A percentile compares a stretch with the other conserved stretches of the same genome.
Conservation (phyloP, 2,797 vertebrate species). For the Paguma larvata region DNA sequence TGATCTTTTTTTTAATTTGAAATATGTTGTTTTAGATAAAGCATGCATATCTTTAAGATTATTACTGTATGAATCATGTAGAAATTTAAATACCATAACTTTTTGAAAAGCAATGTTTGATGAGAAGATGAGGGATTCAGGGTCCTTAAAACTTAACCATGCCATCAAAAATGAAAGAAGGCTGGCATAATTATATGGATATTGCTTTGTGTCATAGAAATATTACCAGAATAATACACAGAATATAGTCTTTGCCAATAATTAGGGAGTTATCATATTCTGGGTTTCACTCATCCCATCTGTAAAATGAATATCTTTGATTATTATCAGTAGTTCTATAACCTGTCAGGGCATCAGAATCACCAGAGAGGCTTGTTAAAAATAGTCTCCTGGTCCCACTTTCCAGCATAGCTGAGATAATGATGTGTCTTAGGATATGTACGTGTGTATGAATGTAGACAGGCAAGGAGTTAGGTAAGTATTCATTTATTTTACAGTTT, state of each 20-base stretch:
- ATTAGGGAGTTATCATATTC: not conserved
- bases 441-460: not conserved
- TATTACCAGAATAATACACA: not conserved
- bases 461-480: not conserved
- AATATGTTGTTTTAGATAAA: conserved; percentile 56
- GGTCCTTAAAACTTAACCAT: not conserved
- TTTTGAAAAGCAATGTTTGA: not conserved
- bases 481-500: not conserved
- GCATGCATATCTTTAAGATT: conserved; percentile 48
- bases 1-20: conserved; percentile 59
- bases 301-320: not conserved
- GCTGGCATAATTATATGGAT: not conserved
- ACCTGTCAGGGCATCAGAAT: not conserved
- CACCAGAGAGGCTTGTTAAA: not conserved
- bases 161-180: conserved; percentile 5
- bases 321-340: not conserved
- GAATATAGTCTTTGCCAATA: not conserved
- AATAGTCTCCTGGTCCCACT: not conserved
- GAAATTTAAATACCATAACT: conserved; percentile 30
- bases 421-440: not conserved
- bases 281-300: not conserved
- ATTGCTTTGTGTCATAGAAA: not conserved
- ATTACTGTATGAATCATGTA: conserved; percentile 35
- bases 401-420: not conserved
- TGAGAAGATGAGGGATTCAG: not conserved